Conservation (phyloP, 2,888 invertebrate genomes). For the Scaptomyza flava region DNA sequence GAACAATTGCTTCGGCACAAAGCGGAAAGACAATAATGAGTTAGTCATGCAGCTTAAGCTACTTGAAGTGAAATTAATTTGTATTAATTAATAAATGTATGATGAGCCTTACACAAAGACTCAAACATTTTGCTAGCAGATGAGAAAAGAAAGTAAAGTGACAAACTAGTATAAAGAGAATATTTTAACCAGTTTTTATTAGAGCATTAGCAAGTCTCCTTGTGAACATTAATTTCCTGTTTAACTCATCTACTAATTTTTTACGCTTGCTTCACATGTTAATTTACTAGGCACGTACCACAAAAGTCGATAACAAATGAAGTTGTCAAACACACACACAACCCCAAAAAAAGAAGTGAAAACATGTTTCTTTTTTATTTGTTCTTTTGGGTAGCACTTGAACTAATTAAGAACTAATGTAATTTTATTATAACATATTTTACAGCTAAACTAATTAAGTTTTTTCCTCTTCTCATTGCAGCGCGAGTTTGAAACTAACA, state of each 20-base stretch:
- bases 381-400: conserved; percentile 38
- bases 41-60: not conserved
- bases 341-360: conserved; percentile 28
- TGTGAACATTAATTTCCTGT: conserved; percentile 18
- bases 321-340: conserved; percentile 22
- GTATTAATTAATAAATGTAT: not conserved
- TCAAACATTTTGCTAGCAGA: not conserved
- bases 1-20: conserved; percentile 12
- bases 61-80: not conserved
- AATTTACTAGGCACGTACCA: conserved; percentile 69
- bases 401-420: conserved; percentile 46
- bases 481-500: conserved; percentile 48
- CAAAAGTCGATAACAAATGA: conserved; percentile 55
- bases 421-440: conserved; percentile 42
- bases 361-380: conserved; percentile 35
- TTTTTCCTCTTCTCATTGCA: conserved; percentile 50
- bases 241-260: conserved; percentile 45
- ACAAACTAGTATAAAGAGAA: not conserved
- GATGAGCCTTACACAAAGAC: not conserved
- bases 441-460: conserved; percentile 12
- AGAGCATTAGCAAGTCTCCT: conserved; percentile 11
- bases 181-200: not conserved
- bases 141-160: too few species aligned
- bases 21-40: not conserved
- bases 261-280: conserved; percentile 63